Conservation (phyloP, 92 coral and sea anemone genomes). For the Porites evermanni region DNA sequence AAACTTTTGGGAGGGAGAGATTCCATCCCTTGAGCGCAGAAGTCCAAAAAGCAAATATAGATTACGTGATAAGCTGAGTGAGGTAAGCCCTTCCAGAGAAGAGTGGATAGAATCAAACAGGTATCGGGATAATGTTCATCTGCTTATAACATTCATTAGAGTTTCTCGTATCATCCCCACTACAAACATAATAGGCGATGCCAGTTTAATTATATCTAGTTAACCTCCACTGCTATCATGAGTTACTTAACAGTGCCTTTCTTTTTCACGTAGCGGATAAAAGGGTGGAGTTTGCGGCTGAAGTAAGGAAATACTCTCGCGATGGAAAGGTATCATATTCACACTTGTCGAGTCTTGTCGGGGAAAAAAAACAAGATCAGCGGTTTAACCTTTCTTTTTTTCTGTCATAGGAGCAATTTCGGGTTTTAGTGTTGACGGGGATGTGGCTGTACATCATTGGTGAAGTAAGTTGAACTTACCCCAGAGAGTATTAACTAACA, state of each 20-base stretch:
- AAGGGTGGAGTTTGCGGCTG: constrained; percentile 57
- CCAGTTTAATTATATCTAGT: no score
- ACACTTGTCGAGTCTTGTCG: neutral
- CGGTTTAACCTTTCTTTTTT: neutral
- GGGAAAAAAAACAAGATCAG: no score
- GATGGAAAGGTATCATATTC: constrained; percentile 28
- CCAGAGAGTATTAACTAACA: neutral
- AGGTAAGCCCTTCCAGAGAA: no score
- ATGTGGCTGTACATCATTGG: constrained; percentile 21
- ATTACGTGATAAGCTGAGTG: no score
- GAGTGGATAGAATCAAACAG: no score
- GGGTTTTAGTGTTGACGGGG: constrained; percentile 27
- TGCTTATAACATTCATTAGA: no score
- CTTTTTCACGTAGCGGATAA: constrained; percentile 28
- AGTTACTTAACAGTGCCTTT: neutral
- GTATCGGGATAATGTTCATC: no score
- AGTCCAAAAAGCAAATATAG: no score
- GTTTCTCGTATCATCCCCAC: no score
- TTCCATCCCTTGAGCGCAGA: no score
- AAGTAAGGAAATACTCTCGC: constrained; percentile 50
- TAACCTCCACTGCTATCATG: neutral
- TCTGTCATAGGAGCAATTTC: constrained; percentile 27
- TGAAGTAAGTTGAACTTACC: constrained; percentile 5
- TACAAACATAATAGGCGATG: no score
- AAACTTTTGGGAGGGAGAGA: no score